Percentiles rank a stretch among this genome's conserved stretches.
Conservation (phyloP, 2,888 invertebrate species). For the Caenorhabditis becei region DNA sequence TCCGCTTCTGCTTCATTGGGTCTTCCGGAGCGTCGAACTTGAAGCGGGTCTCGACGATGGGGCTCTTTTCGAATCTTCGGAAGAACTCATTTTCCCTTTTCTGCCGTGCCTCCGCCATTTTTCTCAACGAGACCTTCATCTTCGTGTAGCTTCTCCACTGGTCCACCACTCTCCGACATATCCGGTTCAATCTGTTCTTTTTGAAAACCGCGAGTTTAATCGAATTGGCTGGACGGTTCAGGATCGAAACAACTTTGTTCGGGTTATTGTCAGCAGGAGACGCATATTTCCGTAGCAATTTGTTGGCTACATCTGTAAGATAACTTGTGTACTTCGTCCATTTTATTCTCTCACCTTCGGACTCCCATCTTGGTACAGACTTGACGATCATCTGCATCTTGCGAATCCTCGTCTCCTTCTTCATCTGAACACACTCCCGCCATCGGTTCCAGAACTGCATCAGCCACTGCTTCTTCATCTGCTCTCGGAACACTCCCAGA, state of each 20-base stretch:
- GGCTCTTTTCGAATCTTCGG: constrained; percentile 19
- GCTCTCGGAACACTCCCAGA: constrained; percentile 31
- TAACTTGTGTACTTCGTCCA: neutral
- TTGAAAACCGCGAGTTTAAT: constrained; percentile 22
- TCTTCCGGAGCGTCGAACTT: constrained; percentile 47
- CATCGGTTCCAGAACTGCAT: constrained; percentile 71
- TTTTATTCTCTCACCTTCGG: constrained; percentile 21
- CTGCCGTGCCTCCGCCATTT: constrained; percentile 11
- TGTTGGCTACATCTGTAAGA: constrained; percentile 23
- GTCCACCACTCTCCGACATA: constrained; percentile 13
- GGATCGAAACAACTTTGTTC: neutral
- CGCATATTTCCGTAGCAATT: constrained; percentile 19
- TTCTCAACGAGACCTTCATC: neutral
- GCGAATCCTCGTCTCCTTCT: constrained; percentile 29
- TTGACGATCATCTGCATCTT: constrained; percentile 27
- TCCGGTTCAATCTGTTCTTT: constrained; percentile 31
- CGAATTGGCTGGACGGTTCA: constrained; percentile 1
- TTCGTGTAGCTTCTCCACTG: constrained; percentile 33
- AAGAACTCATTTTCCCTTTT: constrained; percentile 37
- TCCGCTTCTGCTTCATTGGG: constrained; percentile 20
- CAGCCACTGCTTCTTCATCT: constrained; percentile 61
- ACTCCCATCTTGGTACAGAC: constrained; percentile 59
- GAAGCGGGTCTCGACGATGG: constrained; percentile 19
- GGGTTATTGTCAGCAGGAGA: neutral
- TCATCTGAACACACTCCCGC: constrained; percentile 58